These are phyloP conservation scores for Amorpha juglandis DNA, from an alignment of 2,888 invertebrate species.

Conservation along the genomic window DNA sequence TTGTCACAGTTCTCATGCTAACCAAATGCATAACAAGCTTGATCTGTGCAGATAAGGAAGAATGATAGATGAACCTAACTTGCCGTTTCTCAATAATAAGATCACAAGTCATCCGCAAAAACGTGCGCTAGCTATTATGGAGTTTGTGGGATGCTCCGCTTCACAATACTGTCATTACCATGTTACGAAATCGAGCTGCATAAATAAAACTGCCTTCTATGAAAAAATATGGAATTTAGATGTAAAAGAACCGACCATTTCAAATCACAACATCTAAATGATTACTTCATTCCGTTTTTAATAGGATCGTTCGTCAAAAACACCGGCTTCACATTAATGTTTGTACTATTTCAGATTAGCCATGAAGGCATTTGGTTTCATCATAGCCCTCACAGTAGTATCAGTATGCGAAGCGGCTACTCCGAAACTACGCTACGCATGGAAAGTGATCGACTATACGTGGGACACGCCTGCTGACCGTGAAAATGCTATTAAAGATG, in stretches of 20 bases:
- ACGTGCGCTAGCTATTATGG: conserved; percentile 73
- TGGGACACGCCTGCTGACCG: conserved; percentile 86
- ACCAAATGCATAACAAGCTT: conserved; percentile 73
- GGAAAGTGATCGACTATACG: conserved; percentile 87
- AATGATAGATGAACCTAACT: conserved; percentile 59
- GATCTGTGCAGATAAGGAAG: conserved; percentile 74
- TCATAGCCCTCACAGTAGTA: conserved; percentile 58
- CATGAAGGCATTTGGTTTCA: conserved; percentile 59
- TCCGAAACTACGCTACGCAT: conserved; percentile 86
- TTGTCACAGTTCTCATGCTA: conserved; percentile 74
- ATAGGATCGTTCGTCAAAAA: too few species aligned
- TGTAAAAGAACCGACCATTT: background rate
- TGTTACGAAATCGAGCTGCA: conserved; percentile 58
- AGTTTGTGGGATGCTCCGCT: conserved; percentile 63
- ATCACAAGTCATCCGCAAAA: conserved; percentile 73
- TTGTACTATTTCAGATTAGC: conserved; percentile 48
- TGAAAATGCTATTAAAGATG: conserved; percentile 84
- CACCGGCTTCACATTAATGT: conserved; percentile 9
- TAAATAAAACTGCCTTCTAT: conserved; percentile 8
- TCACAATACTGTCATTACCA: conserved; percentile 74
- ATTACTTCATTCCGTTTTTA: too few species aligned
- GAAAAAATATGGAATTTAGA: conserved; percentile 6
- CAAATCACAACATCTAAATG: background rate
- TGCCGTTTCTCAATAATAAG: conserved; percentile 74
- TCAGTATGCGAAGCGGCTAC: conserved; percentile 70